These are phyloP conservation scores for Pseudococcus longispinus DNA, from an alignment of 2,888 invertebrate species.

Conservation along the genomic window DNA sequence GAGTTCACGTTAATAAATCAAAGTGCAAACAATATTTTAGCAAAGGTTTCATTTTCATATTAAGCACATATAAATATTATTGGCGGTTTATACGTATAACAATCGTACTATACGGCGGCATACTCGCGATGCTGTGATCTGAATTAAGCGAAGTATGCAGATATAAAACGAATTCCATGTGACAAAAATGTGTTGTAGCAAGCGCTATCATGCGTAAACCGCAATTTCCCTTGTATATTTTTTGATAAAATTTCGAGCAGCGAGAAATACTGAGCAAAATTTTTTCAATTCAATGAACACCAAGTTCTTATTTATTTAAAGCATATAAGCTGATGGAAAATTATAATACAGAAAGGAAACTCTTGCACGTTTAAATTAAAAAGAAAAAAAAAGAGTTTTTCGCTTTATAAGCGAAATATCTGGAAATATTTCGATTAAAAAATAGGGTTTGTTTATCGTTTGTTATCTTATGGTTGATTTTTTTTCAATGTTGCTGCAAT, in stretches of 20 bases:
- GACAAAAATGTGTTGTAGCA: constrained; percentile 16
- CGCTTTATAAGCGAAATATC: neutral
- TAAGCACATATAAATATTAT: constrained; percentile 8
- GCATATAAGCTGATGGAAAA: constrained; percentile 11
- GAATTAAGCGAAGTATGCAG: neutral
- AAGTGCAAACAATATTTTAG: neutral
- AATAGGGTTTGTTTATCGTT: no score
- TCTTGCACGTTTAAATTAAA: neutral
- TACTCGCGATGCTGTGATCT: neutral
- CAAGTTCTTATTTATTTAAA: constrained; percentile 7
- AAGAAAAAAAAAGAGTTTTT: neutral
- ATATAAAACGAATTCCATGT: constrained; percentile 6
- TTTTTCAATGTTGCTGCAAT: no score
- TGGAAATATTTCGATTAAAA: neutral
- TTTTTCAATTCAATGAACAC: constrained; percentile 4
- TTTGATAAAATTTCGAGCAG: neutral
- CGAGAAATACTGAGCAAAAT: neutral
- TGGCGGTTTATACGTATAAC: neutral
- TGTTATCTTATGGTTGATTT: no score
- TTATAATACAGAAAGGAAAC: neutral
- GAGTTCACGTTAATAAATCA: neutral
- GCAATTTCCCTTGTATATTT: neutral
- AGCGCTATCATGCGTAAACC: neutral
- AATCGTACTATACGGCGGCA: neutral
- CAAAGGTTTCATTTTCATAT: neutral